Conservation (phyloP, 2,113 vertebrate genomes). For the Onychostruthus taczanowskii region DNA sequence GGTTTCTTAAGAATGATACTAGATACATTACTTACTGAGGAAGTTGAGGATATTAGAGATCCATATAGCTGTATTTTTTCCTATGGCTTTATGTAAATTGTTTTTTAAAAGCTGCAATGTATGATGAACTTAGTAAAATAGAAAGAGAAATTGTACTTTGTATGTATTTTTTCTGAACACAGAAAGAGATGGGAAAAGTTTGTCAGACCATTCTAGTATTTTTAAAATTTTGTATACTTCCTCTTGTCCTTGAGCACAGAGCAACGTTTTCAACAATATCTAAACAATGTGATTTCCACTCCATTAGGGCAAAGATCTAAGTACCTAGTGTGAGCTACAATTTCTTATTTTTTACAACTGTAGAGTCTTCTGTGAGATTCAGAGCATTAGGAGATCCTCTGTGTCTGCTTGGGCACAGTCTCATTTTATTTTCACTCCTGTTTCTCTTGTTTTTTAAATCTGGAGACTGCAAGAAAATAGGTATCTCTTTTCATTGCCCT, state of each 20-base stretch:
- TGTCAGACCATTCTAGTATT: background rate
- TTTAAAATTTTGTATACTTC: background rate
- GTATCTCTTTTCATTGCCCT: background rate
- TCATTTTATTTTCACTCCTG: background rate
- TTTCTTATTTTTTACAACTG: background rate
- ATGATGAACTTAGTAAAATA: background rate
- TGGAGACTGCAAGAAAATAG: background rate
- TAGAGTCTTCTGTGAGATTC: background rate
- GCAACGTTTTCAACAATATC: background rate
- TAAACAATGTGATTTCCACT: background rate
- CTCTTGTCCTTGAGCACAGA: background rate
- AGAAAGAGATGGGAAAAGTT: background rate
- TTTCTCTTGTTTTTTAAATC: background rate
- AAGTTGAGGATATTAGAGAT: background rate
- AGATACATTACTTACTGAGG: background rate
- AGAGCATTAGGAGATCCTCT: background rate
- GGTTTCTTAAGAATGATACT: background rate
- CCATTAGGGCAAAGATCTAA: background rate
- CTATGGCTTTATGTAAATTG: background rate
- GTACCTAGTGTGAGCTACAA: background rate
- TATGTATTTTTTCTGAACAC: background rate
- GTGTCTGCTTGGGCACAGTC: background rate
- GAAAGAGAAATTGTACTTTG: background rate
- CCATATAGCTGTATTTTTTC: background rate
- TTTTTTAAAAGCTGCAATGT: background rate